A percentile compares a stretch with the other conserved stretches of the same genome.
phyloP scores from a whole-genome alignment of 2,888 invertebrate species.

The Frankliniella fusca region DNA sequence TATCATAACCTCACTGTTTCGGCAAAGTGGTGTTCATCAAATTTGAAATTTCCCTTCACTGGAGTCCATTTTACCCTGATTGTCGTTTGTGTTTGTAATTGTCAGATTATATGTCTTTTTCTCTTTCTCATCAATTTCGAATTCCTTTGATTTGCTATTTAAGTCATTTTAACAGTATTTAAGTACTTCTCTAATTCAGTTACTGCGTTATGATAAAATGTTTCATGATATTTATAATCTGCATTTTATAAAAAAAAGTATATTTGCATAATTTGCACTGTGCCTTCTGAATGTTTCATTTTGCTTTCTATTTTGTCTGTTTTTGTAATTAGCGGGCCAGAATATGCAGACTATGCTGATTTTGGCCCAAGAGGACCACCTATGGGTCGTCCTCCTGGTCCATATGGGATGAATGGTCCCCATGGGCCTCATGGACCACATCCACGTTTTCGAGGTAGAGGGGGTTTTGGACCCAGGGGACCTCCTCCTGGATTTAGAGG shows the following conservation, averaged over 20 bases:
- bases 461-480: constrained; percentile 43
- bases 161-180: neutral
- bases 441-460: constrained; percentile 44
- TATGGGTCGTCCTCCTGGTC: constrained; percentile 40
- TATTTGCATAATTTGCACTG: neutral
- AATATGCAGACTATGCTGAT: neutral
- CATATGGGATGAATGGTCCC: neutral
- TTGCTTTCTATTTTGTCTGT: neutral
- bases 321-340: neutral
- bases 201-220: neutral
- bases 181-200: neutral
- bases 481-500: constrained; percentile 47
- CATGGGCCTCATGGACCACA: constrained; percentile 48
- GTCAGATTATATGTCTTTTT: neutral
- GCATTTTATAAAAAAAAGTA: neutral
- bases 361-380: constrained; percentile 30
- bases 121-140: neutral
- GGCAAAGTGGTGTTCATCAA: too few relatives aligned
- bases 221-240: neutral
- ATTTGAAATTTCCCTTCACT: too few relatives aligned
- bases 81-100: neutral
- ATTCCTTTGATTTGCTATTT: neutral
- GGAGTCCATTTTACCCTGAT: neutral
- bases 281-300: neutral
- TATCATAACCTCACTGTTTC: neutral